A percentile compares a stretch with the other conserved stretches of the same genome.
Evolutionary conservation across 1,140 invertebrate genomes (phyloP).

Genomic region (Philopotamus ludificatus): DNA sequence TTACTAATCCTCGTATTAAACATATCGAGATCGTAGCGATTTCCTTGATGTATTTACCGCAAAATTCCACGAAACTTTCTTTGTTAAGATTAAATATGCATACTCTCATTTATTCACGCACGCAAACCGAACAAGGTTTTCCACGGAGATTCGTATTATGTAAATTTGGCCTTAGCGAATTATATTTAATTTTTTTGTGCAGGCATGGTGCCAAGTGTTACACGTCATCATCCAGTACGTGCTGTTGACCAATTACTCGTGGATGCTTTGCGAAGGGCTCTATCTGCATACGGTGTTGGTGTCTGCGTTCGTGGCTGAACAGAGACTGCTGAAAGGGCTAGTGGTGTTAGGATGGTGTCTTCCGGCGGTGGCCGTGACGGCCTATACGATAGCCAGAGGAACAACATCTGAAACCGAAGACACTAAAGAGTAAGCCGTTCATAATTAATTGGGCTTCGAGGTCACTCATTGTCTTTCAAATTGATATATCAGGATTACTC

Average conservation of each 20-base stretch:
- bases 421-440: slow-evolving; percentile 64
- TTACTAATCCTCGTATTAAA: no score
- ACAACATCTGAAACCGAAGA: slow-evolving; percentile 55
- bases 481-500: no score
- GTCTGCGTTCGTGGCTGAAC: slow-evolving; percentile 85
- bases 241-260: slow-evolving; percentile 89
- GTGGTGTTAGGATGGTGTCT: slow-evolving; percentile 83
- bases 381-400: slow-evolving; percentile 66
- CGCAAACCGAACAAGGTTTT: not conserved
- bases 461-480: no score
- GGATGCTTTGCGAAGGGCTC: slow-evolving; percentile 93
- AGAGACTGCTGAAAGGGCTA: slow-evolving; percentile 78
- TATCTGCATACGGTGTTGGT: slow-evolving; percentile 92
- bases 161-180: not conserved
- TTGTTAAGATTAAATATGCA: no score
- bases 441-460: no score
- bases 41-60: no score
- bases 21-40: no score
- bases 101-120: no score
- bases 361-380: slow-evolving; percentile 67
- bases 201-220: slow-evolving; percentile 78
- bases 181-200: slow-evolving; percentile 39
- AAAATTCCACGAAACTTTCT: no score
- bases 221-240: slow-evolving; percentile 88
- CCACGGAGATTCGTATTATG: not conserved